phyloP scores from a whole-genome alignment of 2,113 vertebrate genomes.

The Panthera tigris region DNA sequence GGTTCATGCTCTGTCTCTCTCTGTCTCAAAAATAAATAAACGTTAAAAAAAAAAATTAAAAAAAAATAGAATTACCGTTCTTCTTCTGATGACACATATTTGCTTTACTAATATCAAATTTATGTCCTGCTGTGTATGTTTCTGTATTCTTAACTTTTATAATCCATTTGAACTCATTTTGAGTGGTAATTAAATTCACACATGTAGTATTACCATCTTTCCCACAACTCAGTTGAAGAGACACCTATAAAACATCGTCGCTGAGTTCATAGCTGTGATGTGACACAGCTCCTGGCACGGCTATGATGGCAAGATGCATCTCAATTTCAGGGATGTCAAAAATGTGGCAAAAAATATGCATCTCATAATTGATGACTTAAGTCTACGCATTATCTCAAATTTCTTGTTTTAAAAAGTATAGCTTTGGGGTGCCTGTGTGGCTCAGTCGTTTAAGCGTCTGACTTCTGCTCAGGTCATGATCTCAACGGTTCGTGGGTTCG shows the following conservation, averaged over 20 bases:
- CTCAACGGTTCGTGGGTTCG: no score
- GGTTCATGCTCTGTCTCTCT: no score
- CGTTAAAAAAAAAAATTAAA: background rate
- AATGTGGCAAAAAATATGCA: background rate
- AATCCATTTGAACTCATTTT: background rate
- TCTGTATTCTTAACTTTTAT: background rate
- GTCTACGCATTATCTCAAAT: background rate
- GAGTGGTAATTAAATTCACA: background rate
- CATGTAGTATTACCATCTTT: background rate
- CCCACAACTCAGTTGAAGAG: background rate
- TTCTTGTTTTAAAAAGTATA: background rate
- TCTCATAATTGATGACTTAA: background rate
- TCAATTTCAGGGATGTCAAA: conserved; percentile 31
- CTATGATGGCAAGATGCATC: background rate
- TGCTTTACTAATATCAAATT: background rate
- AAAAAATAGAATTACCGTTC: background rate
- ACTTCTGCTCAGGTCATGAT: no score
- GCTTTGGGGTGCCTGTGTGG: no score
- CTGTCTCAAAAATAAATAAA: no score
- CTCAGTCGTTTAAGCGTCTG: no score
- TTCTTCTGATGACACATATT: background rate
- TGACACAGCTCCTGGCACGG: background rate
- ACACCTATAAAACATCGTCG: background rate
- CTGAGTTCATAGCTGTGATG: background rate
- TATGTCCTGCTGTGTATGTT: background rate